These are phyloP conservation scores for Mus pahari DNA, from an alignment of 2,113 vertebrate genomes.

Conservation along the genomic window DNA sequence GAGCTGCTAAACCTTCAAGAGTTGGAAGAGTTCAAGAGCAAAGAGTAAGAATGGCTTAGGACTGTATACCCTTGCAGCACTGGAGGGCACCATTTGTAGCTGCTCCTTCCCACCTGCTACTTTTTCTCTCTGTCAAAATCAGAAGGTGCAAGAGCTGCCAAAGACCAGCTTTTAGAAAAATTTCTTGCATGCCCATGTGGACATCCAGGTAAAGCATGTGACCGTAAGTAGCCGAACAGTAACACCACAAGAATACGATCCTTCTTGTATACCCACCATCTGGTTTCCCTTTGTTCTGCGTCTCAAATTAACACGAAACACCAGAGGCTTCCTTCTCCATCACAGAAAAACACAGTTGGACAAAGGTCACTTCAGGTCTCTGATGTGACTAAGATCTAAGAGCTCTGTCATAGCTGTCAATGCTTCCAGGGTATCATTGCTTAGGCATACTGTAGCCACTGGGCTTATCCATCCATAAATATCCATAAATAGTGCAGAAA, in stretches of 20 bases:
- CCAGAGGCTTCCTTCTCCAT: background rate
- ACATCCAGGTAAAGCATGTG: no score
- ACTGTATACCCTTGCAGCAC: background rate
- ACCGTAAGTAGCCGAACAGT: no score
- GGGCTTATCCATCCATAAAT: background rate
- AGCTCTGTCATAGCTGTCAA: background rate
- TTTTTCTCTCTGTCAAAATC: background rate
- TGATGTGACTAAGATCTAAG: background rate
- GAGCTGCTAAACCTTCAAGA: background rate
- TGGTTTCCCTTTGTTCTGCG: background rate
- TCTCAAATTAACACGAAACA: background rate
- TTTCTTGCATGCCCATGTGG: background rate
- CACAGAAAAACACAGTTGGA: background rate
- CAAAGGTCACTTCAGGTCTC: background rate
- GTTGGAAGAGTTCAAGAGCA: background rate
- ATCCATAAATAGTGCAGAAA: background rate
- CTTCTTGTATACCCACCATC: background rate
- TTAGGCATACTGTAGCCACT: no score
- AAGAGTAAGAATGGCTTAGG: background rate
- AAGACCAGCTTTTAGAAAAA: background rate
- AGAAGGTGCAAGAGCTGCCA: background rate
- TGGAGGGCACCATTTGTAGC: background rate
- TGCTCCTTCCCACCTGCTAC: background rate
- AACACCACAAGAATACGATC: background rate
- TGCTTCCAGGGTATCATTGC: background rate